Percentiles rank a stretch among this genome's conserved stretches.
These are phyloP conservation scores for Drosophila tanythrix DNA, from an alignment of 2,888 invertebrate species.

Conservation along the genomic window DNA sequence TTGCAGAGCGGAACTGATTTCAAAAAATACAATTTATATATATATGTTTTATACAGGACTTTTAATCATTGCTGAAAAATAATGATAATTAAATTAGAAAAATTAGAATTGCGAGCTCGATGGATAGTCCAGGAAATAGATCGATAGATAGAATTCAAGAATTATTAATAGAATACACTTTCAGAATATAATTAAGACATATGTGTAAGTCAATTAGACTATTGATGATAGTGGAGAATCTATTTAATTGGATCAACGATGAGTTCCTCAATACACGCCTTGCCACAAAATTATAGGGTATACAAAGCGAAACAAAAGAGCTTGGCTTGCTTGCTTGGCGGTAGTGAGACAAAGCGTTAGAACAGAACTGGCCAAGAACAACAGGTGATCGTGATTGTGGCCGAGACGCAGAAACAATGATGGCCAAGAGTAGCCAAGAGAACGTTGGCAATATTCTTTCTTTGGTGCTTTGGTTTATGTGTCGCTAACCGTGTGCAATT, in stretches of 20 bases:
- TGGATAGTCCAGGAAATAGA: neutral
- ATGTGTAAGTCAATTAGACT: neutral
- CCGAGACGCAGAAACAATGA: slow-evolving; percentile 19
- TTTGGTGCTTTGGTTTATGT: slow-evolving; percentile 52
- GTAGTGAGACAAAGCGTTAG: neutral
- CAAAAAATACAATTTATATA: neutral
- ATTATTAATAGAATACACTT: neutral
- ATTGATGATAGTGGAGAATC: neutral
- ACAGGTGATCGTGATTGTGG: slow-evolving; percentile 48
- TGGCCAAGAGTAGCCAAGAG: slow-evolving; percentile 21
- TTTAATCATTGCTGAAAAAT: neutral
- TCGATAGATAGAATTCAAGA: neutral
- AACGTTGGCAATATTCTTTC: slow-evolving; percentile 40
- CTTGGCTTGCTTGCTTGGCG: neutral
- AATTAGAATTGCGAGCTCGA: neutral
- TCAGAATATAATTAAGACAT: neutral
- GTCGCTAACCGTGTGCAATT: slow-evolving; percentile 75
- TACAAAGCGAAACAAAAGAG: neutral
- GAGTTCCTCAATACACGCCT: neutral
- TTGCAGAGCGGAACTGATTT: neutral
- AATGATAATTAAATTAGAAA: neutral
- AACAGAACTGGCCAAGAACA: slow-evolving; percentile 2
- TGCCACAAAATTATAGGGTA: neutral
- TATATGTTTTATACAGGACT: neutral
- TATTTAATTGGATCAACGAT: neutral